A percentile compares a stretch with the other conserved stretches of the same genome.
phyloP scores from a whole-genome alignment of 30 jellyfish, hydroid and myxozoan genomes.

The Nemopilema nomurai region DNA sequence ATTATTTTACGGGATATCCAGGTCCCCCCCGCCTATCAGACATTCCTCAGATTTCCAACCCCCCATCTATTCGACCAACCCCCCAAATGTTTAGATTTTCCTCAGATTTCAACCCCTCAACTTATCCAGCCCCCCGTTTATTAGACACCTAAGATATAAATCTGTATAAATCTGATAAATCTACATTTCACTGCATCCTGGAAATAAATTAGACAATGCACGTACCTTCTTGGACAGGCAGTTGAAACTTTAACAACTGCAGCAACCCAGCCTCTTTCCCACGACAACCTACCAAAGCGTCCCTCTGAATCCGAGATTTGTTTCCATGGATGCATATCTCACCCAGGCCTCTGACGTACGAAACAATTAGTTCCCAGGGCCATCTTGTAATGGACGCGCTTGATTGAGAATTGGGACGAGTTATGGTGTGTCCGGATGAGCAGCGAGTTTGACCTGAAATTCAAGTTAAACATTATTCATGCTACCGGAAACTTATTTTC shows the following conservation, averaged over 20 bases:
- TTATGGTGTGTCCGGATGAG: conserved; percentile 6
- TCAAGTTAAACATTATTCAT: background rate
- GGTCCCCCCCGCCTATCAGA: too few species aligned
- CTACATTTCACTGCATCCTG: too few species aligned
- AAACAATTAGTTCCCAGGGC: conserved; percentile 63
- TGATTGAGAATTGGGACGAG: conserved; percentile 46
- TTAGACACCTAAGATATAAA: too few species aligned
- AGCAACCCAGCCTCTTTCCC: conserved; percentile 43
- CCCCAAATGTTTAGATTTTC: too few species aligned
- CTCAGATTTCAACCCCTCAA: too few species aligned
- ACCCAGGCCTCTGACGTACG: conserved; percentile 52
- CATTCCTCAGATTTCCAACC: too few species aligned
- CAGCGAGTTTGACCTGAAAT: background rate
- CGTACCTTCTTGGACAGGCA: conserved; percentile 22
- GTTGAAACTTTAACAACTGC: conserved; percentile 41
- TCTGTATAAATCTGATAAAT: too few species aligned
- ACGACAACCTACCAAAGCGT: conserved; percentile 42
- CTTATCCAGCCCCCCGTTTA: too few species aligned
- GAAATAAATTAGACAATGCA: too few species aligned
- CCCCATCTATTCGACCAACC: too few species aligned
- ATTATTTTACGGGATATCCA: too few species aligned
- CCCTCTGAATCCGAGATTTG: conserved; percentile 39
- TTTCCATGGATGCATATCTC: conserved; percentile 49
- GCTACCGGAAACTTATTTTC: too few species aligned
- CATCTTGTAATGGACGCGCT: conserved; percentile 34